These are phyloP conservation scores for Spodoptera frugiperda DNA, from an alignment of 1,140 invertebrate genomes.

Conservation along the genomic window DNA sequence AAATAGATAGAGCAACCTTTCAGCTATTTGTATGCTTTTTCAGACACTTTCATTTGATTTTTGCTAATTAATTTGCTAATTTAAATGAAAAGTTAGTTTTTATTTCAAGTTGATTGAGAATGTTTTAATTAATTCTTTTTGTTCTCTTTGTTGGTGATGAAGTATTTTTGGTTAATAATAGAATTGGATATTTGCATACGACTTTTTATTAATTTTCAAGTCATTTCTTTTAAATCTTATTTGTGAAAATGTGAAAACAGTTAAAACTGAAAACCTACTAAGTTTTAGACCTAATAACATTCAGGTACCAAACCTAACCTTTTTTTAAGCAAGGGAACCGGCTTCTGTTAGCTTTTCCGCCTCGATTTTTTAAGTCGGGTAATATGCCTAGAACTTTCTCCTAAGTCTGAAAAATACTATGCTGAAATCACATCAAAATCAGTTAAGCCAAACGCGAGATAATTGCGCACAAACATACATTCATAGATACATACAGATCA, in stretches of 20 bases:
- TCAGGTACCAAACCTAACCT: too few species aligned
- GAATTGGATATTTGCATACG: not conserved
- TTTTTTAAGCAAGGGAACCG: too few species aligned
- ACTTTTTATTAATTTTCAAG: not conserved
- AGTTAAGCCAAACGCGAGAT: too few species aligned
- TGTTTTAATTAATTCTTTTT: slow-evolving; percentile 2
- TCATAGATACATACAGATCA: too few species aligned
- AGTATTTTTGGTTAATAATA: not conserved
- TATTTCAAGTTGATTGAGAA: not conserved
- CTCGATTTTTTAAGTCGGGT: too few species aligned
- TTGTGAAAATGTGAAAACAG: not conserved
- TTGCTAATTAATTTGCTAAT: slow-evolving; percentile 14
- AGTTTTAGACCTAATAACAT: too few species aligned
- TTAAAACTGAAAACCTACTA: too few species aligned
- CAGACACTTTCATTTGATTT: slow-evolving; percentile 21
- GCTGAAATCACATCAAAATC: too few species aligned
- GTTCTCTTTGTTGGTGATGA: not conserved
- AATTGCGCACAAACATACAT: too few species aligned
- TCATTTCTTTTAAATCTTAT: not conserved
- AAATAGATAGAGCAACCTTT: slow-evolving; percentile 36
- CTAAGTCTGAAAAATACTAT: too few species aligned
- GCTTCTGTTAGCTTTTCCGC: too few species aligned
- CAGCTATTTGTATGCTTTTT: slow-evolving; percentile 30
- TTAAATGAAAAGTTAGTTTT: slow-evolving; percentile 6
- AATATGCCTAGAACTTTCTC: too few species aligned